Conservation (phyloP, 1,140 invertebrate genomes). For the Conus ventricosus region DNA sequence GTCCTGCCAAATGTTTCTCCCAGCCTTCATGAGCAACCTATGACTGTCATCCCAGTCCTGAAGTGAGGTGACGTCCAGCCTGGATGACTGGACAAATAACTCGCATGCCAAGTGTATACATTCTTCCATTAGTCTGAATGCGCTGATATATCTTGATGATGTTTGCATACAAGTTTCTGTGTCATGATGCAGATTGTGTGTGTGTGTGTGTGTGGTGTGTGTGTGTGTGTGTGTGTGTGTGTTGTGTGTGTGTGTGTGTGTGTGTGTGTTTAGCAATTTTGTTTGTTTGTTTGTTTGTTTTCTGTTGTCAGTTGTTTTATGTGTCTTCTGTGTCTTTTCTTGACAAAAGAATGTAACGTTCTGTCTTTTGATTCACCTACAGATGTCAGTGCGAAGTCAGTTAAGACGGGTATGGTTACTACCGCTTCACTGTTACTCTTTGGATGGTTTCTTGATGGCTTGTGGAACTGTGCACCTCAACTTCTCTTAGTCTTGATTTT, state of each 20-base stretch:
- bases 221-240: no score
- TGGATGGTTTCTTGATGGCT: conserved; percentile 20
- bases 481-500: neutral
- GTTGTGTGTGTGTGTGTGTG: neutral
- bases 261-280: neutral
- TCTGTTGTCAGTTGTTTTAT: neutral
- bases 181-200: no score
- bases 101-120: no score
- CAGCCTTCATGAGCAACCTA: neutral
- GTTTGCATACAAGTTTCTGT: no score
- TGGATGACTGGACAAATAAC: neutral
- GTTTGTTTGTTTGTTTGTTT: neutral
- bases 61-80: neutral
- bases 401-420: conserved; percentile 35
- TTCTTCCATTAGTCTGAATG: no score
- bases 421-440: conserved; percentile 23
- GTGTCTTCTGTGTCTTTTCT: neutral
- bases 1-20: neutral
- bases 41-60: neutral
- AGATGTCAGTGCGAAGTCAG: conserved; percentile 37
- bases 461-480: conserved; percentile 20
- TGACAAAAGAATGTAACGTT: neutral
- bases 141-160: no score
- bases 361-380: conserved; percentile 21
- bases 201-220: no score